These are phyloP conservation scores for Crotalus helleri DNA, from an alignment of 2,113 vertebrate genomes.

Conservation along the genomic window DNA sequence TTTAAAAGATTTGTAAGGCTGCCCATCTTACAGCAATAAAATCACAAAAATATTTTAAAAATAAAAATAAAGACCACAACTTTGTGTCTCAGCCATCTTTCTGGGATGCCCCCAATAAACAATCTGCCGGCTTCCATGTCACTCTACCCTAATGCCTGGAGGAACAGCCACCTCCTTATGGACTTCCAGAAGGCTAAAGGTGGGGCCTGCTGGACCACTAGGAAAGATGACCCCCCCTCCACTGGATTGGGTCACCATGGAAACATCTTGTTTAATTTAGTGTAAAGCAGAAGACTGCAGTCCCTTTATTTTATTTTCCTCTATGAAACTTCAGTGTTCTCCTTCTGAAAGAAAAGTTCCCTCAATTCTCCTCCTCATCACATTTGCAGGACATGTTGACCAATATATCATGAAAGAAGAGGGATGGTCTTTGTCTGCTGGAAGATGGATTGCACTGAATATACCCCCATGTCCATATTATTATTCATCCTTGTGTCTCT, in stretches of 20 bases:
- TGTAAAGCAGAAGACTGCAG: not conserved
- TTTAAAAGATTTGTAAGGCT: not conserved
- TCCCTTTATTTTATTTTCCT: not conserved
- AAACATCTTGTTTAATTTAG: not conserved
- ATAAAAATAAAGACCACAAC: not conserved
- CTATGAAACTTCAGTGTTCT: not conserved
- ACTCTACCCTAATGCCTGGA: not conserved
- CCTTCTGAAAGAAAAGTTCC: not conserved
- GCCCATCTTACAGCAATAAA: not conserved
- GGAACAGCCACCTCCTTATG: not conserved
- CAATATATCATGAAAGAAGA: not conserved
- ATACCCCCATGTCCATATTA: not conserved
- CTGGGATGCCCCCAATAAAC: no score
- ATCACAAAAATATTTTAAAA: not conserved
- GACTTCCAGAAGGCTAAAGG: not conserved
- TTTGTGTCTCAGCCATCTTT: not conserved
- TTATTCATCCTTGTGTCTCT: not conserved
- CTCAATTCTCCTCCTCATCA: not conserved
- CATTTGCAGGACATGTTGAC: not conserved
- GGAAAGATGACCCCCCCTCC: not conserved
- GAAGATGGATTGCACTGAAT: not conserved
- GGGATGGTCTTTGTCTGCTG: not conserved
- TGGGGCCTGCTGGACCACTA: not conserved
- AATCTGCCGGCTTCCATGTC: not conserved
- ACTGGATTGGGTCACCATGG: not conserved